These are phyloP conservation scores for Laticauda colubrina DNA, from an alignment of 2,113 vertebrate species.

Conservation along the genomic window DNA sequence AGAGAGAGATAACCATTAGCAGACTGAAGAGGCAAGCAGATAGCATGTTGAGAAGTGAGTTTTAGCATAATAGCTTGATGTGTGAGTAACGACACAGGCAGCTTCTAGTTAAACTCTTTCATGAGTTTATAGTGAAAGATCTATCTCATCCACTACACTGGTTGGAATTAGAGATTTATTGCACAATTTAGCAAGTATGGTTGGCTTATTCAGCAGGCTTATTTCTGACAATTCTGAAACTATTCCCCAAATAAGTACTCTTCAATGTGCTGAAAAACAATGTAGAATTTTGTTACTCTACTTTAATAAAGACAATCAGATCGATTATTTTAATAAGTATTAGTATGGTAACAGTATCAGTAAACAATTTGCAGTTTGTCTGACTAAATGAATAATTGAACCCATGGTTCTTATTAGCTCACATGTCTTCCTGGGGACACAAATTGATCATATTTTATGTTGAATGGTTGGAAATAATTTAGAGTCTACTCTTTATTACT, in stretches of 20 bases:
- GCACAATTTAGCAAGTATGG: background rate
- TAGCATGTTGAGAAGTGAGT: background rate
- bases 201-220: background rate
- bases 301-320: background rate
- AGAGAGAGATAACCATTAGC: background rate
- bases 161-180: background rate
- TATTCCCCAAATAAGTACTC: background rate
- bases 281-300: background rate
- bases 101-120: background rate
- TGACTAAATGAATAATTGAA: background rate
- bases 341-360: background rate
- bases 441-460: background rate
- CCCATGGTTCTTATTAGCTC: background rate
- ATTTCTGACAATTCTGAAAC: background rate
- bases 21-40: background rate
- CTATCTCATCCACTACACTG: background rate
- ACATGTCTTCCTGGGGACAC: background rate
- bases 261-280: background rate
- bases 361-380: background rate
- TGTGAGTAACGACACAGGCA: background rate
- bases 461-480: background rate
- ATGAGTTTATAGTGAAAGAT: background rate
- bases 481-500: background rate
- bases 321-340: background rate
- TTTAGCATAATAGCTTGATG: background rate